These are phyloP conservation scores for Listrodromus nycthemerus DNA, from an alignment of 2,888 invertebrate genomes.

Conservation along the genomic window DNA sequence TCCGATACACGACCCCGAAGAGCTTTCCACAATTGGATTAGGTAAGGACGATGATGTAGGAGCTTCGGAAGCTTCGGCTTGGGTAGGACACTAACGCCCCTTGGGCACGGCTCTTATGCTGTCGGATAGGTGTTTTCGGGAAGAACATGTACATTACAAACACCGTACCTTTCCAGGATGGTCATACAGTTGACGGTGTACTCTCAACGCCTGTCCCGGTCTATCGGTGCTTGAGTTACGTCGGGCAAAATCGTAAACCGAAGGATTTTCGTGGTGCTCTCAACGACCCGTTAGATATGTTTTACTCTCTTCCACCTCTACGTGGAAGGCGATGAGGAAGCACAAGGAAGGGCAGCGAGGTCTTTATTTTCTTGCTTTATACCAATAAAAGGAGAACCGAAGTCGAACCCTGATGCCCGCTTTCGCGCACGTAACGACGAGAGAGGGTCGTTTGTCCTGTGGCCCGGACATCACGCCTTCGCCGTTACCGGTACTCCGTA, in stretches of 20 bases:
- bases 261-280: constrained; percentile 45
- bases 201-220: constrained; percentile 7
- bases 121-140: constrained; percentile 37
- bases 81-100: background rate
- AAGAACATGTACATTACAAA: background rate
- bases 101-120: constrained; percentile 21
- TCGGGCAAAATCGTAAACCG: constrained; percentile 32
- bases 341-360: constrained; percentile 8
- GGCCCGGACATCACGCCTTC: constrained; percentile 22
- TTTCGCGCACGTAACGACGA: constrained; percentile 29
- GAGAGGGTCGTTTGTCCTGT: constrained; percentile 43
- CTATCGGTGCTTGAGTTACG: constrained; percentile 29
- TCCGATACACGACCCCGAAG: constrained; percentile 63
- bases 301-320: constrained; percentile 15
- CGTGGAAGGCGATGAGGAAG: constrained; percentile 9
- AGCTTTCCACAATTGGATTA: constrained; percentile 67
- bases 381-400: background rate
- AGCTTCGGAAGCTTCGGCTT: constrained; percentile 44
- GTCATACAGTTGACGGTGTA: constrained; percentile 11
- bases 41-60: constrained; percentile 63
- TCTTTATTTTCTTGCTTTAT: constrained; percentile 6
- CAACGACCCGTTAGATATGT: constrained; percentile 41
- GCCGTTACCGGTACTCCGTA: background rate
- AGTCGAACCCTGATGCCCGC: constrained; percentile 10
- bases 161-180: constrained; percentile 1